phyloP scores from a whole-genome alignment of 2,113 vertebrate genomes.

The Psammodynastes pulverulentus region DNA sequence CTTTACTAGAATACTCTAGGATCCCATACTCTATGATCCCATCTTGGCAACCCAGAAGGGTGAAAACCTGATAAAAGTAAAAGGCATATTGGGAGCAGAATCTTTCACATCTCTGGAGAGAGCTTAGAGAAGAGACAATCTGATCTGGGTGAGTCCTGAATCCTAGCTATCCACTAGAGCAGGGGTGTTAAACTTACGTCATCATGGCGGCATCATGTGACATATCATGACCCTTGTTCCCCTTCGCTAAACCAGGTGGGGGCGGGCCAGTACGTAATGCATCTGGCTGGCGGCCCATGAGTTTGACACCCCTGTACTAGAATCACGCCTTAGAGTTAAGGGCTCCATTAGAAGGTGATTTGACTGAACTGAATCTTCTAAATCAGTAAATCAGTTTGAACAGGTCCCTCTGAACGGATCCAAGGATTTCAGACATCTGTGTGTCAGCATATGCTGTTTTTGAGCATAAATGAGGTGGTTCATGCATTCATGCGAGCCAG shows the following conservation, averaged over 20 bases:
- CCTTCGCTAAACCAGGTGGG: too few species aligned
- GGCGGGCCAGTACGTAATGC: too few species aligned
- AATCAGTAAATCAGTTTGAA: background rate
- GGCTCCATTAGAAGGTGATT: background rate
- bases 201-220: too few species aligned
- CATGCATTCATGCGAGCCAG: background rate
- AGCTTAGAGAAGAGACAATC: background rate
- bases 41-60: background rate
- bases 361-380: background rate
- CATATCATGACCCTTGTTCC: accelerated
- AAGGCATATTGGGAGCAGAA: background rate
- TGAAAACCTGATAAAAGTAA: background rate
- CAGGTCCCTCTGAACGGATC: background rate
- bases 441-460: background rate
- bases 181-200: too few species aligned
- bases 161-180: background rate
- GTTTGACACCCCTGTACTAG: too few species aligned
- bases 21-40: background rate
- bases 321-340: background rate
- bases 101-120: background rate
- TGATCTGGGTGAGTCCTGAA: background rate
- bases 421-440: background rate
- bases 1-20: background rate
- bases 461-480: background rate
- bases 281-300: accelerated